Conservation (phyloP, 1,140 invertebrate genomes). For the Globodera rostochiensis region DNA sequence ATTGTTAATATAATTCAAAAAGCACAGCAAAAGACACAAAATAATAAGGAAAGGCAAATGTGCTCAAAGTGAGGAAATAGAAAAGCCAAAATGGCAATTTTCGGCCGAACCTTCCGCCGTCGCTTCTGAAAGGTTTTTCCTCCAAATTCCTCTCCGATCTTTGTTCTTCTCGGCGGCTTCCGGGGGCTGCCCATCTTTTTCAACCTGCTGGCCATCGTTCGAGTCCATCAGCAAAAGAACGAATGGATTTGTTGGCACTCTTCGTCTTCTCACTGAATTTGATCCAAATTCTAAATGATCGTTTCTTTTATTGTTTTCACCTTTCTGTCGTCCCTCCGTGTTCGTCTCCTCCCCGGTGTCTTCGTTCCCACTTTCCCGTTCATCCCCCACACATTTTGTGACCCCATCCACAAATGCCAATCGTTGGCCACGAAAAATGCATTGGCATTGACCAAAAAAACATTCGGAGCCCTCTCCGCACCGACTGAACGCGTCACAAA, state of each 20-base stretch:
- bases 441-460: conserved; percentile 31
- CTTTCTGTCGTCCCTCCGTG: background rate
- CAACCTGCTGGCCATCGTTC: too few relatives aligned
- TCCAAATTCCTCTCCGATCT: background rate
- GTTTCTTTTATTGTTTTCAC: background rate
- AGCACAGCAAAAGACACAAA: background rate
- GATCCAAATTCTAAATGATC: background rate
- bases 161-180: too few relatives aligned
- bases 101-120: too few relatives aligned
- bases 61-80: background rate
- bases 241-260: too few relatives aligned
- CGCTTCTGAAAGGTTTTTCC: background rate
- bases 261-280: too few relatives aligned
- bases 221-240: too few relatives aligned
- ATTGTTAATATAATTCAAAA: background rate
- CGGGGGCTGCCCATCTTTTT: too few relatives aligned
- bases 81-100: too few relatives aligned
- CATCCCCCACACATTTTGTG: conserved; percentile 15
- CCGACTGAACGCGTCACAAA: conserved; percentile 47
- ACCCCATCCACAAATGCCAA: conserved; percentile 31
- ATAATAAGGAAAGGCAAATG: background rate
- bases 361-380: background rate
- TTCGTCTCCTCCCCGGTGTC: background rate
- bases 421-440: conserved; percentile 29
- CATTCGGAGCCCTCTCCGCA: conserved; percentile 44